Percentiles rank a stretch among this genome's conserved stretches.
These are phyloP conservation scores for Chrysolina haemoptera DNA, from an alignment of 2,888 invertebrate genomes.

Conservation along the genomic window DNA sequence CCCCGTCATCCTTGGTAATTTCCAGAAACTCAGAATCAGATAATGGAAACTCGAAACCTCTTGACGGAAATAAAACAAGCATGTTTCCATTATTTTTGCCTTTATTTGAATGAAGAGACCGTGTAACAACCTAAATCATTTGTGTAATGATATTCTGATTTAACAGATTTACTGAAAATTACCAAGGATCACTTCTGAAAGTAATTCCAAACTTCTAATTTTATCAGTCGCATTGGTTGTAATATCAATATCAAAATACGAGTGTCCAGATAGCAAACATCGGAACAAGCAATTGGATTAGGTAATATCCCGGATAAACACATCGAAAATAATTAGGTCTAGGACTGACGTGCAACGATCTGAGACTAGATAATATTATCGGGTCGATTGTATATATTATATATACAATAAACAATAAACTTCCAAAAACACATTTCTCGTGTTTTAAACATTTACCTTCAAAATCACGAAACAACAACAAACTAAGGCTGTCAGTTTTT, in stretches of 20 bases:
- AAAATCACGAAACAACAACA: too few species aligned
- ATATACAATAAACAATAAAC: too few species aligned
- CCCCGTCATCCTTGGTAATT: conserved; percentile 13
- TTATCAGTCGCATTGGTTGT: conserved; percentile 35
- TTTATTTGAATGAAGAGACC: too few species aligned
- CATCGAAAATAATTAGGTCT: neutral
- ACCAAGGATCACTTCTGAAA: conserved; percentile 7
- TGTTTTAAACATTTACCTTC: too few species aligned
- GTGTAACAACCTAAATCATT: too few species aligned
- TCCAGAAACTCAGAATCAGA: neutral
- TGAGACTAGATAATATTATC: too few species aligned
- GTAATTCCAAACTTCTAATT: conserved; percentile 26
- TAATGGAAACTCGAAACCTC: neutral
- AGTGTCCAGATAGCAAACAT: conserved; percentile 9
- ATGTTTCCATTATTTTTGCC: too few species aligned
- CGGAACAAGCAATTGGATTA: neutral
- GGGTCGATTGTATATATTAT: too few species aligned
- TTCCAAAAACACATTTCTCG: too few species aligned
- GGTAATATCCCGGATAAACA: neutral
- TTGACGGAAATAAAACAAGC: too few species aligned
- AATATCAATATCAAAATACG: conserved; percentile 21
- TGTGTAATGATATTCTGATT: neutral
- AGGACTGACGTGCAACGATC: too few species aligned
- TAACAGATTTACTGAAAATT: neutral
- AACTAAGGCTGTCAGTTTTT: too few species aligned